Evolutionary conservation across 2,797 vertebrate species (phyloP).

Genomic region (Acanthurus leucopareius): DNA sequence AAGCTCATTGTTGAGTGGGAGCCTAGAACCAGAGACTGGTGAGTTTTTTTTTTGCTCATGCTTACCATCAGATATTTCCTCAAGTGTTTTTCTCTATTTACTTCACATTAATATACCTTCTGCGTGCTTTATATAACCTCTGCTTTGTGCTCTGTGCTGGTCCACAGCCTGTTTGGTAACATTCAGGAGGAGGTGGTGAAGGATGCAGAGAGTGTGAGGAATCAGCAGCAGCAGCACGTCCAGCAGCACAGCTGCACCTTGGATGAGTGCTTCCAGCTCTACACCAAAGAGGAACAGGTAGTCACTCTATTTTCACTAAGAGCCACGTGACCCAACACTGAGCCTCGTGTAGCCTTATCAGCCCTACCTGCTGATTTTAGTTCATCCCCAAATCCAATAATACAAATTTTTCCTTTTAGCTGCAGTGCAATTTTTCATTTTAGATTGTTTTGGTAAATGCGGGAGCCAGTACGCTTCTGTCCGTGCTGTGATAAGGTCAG

Average conservation of each 20-base stretch:
- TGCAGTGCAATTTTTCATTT: too few species aligned
- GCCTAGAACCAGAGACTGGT: conserved; percentile 91
- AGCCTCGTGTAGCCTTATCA: background rate
- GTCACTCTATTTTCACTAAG: conserved; percentile 73
- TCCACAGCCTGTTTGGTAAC: conserved; percentile 90
- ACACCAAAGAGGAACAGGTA: conserved; percentile 99
- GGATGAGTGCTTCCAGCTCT: conserved; percentile 95
- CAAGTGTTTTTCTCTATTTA: background rate
- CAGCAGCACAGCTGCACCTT: conserved; percentile 93
- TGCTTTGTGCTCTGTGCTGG: background rate
- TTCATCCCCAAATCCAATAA: too few species aligned
- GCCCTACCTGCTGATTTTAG: too few species aligned
- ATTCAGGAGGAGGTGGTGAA: conserved; percentile 93
- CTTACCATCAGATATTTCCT: background rate
- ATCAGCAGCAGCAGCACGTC: conserved; percentile 90
- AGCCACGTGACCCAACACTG: background rate
- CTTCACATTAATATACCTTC: background rate
- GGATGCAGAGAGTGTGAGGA: conserved; percentile 89
- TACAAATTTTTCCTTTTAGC: too few species aligned
- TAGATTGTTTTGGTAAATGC: too few species aligned
- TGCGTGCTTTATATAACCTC: background rate
- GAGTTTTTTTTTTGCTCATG: conserved; percentile 59
- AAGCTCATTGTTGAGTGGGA: conserved; percentile 96
- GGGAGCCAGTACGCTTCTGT: too few species aligned
- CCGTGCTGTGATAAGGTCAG: too few species aligned